Conservation (phyloP, 2,113 vertebrate species). For the Microcebus murinus region DNA sequence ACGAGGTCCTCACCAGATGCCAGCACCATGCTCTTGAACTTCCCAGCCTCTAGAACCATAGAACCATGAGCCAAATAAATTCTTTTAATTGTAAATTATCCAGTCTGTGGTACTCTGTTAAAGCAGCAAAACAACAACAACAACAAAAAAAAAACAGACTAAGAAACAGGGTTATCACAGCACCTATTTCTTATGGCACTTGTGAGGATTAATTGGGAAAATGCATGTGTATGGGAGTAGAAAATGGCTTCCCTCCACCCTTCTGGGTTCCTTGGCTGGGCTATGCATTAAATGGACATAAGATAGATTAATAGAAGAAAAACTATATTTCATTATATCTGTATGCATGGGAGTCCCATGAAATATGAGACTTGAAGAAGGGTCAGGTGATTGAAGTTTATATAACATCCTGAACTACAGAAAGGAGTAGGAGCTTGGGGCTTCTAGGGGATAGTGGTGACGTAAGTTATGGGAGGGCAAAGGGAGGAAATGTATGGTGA, state of each 20-base stretch:
- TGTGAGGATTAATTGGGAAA: constrained; percentile 31
- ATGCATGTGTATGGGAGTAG: neutral
- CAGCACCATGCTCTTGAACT: neutral
- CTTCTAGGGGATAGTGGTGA: neutral
- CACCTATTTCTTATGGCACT: neutral
- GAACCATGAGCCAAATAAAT: neutral
- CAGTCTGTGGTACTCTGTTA: neutral
- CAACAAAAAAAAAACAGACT: neutral
- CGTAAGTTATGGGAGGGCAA: neutral
- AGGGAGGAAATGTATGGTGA: neutral
- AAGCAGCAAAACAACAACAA: neutral
- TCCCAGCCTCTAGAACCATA: neutral
- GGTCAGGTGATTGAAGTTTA: neutral
- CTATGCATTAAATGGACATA: neutral
- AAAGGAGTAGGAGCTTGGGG: neutral
- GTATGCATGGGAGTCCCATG: neutral
- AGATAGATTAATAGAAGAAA: neutral
- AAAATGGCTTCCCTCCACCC: neutral
- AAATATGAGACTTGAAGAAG: neutral
- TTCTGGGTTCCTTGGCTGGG: neutral
- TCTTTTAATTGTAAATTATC: neutral
- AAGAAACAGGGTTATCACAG: neutral
- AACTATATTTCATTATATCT: neutral
- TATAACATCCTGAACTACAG: neutral
- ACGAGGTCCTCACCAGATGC: neutral